phyloP scores from a whole-genome alignment of 1,140 invertebrate genomes.

The Drosophila carrolli region DNA sequence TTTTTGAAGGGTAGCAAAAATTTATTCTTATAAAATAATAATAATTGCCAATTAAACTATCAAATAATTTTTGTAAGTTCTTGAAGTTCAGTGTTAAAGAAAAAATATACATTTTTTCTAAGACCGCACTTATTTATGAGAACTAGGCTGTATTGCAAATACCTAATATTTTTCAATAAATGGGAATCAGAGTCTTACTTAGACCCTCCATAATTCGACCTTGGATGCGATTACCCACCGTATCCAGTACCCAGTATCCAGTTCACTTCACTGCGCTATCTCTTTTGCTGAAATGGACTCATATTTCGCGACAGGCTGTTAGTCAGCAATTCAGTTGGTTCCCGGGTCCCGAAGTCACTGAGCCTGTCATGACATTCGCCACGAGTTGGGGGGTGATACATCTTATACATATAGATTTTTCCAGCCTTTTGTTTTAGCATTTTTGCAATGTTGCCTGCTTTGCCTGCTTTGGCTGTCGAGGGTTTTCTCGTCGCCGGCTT shows the following conservation, averaged over 20 bases:
- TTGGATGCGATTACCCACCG: constrained; percentile 14
- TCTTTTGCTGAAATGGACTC: constrained; percentile 81
- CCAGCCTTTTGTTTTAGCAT: constrained; percentile 72
- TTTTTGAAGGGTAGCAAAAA: too few species aligned
- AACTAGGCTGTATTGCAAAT: too few species aligned
- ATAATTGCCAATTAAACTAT: too few species aligned
- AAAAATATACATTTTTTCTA: too few species aligned
- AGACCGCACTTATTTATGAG: too few species aligned
- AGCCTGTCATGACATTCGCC: constrained; percentile 81
- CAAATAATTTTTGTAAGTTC: too few species aligned
- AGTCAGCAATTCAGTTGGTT: constrained; percentile 80
- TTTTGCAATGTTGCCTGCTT: constrained; percentile 57
- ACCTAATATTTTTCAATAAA: too few species aligned
- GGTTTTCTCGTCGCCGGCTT: constrained; percentile 53
- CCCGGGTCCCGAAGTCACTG: constrained; percentile 74
- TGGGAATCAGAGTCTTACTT: too few species aligned
- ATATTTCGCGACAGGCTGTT: constrained; percentile 83
- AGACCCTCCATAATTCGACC: not conserved
- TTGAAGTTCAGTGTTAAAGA: too few species aligned
- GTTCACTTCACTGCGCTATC: constrained; percentile 37
- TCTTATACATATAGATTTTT: constrained; percentile 56
- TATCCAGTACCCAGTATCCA: constrained; percentile 12
- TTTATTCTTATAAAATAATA: too few species aligned
- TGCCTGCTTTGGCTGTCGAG: constrained; percentile 48
- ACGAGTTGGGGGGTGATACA: constrained; percentile 37